Percentiles rank a stretch among this genome's conserved stretches.
phyloP scores from a whole-genome alignment of 2,888 invertebrate species.

The Salpingus planirostris region DNA sequence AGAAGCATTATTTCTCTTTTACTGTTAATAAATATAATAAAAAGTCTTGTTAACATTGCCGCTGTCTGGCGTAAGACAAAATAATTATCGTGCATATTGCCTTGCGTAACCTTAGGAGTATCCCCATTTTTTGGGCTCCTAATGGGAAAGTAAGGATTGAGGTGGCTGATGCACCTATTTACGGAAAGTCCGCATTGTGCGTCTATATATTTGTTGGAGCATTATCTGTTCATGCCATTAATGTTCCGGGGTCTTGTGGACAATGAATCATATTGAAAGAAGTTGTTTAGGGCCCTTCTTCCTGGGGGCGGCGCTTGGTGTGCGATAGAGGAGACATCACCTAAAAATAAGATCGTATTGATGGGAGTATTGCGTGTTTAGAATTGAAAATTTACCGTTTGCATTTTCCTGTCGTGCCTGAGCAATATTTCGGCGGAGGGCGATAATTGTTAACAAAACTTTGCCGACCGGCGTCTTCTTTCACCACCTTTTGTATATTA shows the following conservation, averaged over 20 bases:
- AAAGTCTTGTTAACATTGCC: no score
- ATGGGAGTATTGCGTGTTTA: conserved; percentile 14
- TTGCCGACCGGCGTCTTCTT: no score
- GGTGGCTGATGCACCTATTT: no score
- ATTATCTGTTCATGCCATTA: conserved; percentile 16
- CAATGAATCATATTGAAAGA: conserved; percentile 16
- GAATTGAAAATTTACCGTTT: conserved; percentile 7
- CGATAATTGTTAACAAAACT: conserved; percentile 10
- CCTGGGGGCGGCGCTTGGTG: conserved; percentile 3
- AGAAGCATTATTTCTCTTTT: no score
- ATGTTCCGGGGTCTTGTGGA: conserved; percentile 13
- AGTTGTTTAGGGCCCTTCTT: conserved; percentile 12
- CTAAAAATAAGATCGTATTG: conserved; percentile 14
- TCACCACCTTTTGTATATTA: conserved; percentile 8
- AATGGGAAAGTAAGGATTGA: no score
- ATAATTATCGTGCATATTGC: no score
- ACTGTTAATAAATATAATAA: no score
- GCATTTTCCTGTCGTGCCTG: conserved; percentile 8
- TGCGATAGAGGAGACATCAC: conserved; percentile 12
- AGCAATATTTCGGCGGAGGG: conserved; percentile 4
- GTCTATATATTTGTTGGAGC: conserved; percentile 13
- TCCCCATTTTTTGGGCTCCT: no score
- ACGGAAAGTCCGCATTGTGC: no score
- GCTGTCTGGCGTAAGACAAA: no score
- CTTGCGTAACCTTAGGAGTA: no score